phyloP scores from a whole-genome alignment of 2,888 invertebrate genomes.

The Caenorhabditis panamensis region DNA sequence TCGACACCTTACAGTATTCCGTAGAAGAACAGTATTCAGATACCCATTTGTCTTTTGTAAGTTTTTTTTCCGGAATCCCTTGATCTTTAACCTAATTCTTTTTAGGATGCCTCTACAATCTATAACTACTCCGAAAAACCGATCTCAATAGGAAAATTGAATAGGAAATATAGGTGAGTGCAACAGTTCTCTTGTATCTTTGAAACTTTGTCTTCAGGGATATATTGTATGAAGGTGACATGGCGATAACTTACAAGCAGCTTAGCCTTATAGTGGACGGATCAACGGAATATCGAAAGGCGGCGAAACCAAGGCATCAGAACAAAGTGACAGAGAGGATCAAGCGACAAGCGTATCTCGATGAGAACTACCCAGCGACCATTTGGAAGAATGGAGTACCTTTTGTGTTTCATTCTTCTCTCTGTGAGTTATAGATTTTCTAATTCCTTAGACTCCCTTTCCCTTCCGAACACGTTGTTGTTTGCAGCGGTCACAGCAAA shows the following conservation, averaged over 20 bases:
- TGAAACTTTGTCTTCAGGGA: conserved; percentile 55
- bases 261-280: conserved; percentile 58
- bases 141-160: conserved; percentile 63
- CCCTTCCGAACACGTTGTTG: neutral
- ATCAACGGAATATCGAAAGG: conserved; percentile 37
- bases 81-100: neutral
- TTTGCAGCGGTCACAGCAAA: conserved; percentile 46
- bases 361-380: conserved; percentile 64
- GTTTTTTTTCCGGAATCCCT: neutral
- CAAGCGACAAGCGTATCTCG: conserved; percentile 55
- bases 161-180: conserved; percentile 62
- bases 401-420: conserved; percentile 57
- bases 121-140: conserved; percentile 61
- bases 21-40: conserved; percentile 59
- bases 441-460: neutral
- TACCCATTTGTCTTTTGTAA: conserved; percentile 53
- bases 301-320: conserved; percentile 18
- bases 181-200: neutral
- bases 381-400: conserved; percentile 69
- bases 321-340: neutral
- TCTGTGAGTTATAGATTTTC: conserved; percentile 57
- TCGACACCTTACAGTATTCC: conserved; percentile 61
- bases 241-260: conserved; percentile 62
- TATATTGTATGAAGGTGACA: conserved; percentile 67
- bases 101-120: conserved; percentile 63